Conservation (phyloP, 2,113 vertebrate genomes). For the Calidris pugnax region DNA sequence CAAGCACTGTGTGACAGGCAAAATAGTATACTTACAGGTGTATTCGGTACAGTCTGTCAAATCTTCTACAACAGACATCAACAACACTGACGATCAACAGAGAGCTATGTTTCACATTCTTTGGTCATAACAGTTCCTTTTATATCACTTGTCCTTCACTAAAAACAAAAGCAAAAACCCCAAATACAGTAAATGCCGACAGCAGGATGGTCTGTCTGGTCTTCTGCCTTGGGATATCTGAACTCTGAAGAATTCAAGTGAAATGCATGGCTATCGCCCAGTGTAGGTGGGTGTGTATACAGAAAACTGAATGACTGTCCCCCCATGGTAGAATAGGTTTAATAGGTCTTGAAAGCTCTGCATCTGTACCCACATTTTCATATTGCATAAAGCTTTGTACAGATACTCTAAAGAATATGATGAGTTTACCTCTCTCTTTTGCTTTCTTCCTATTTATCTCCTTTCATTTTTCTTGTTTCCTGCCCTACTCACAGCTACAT, state of each 20-base stretch:
- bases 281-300: neutral
- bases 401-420: neutral
- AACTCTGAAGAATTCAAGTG: neutral
- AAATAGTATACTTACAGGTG: neutral
- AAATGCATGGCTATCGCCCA: neutral
- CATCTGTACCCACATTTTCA: neutral
- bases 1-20: neutral
- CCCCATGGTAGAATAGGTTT: neutral
- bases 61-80: neutral
- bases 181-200: neutral
- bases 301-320: neutral
- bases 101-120: neutral
- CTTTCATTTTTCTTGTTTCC: neutral
- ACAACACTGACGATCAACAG: neutral
- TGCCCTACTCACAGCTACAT: neutral
- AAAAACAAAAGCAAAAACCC: neutral
- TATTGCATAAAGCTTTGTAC: neutral
- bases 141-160: neutral
- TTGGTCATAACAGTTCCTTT: neutral
- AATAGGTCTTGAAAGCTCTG: neutral
- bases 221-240: neutral
- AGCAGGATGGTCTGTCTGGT: neutral
- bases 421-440: neutral
- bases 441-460: neutral
- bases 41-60: neutral